Evolutionary conservation across 1,140 invertebrate species (phyloP).

Genomic region (Heliothis virescens): DNA sequence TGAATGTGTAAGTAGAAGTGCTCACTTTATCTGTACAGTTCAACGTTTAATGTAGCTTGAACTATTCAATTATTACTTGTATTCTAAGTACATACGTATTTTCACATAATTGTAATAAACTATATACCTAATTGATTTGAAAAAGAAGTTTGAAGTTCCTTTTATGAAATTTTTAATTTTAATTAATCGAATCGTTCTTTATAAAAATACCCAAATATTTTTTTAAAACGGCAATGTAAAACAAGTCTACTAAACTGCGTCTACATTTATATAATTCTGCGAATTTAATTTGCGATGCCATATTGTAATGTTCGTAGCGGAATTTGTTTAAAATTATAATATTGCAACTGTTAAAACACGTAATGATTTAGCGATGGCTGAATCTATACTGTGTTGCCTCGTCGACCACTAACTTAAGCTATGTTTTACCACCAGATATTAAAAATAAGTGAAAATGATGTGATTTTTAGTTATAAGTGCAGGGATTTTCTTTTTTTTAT

Average conservation of each 20-base stretch:
- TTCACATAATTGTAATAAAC: slow-evolving; percentile 5
- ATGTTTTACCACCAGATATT: slow-evolving; percentile 20
- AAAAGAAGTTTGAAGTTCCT: not conserved
- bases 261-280: too few species aligned
- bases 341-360: not conserved
- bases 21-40: slow-evolving; percentile 22
- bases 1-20: slow-evolving; percentile 50
- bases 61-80: slow-evolving; percentile 3
- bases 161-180: not conserved
- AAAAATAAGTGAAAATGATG: slow-evolving; percentile 61
- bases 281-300: slow-evolving; percentile 10
- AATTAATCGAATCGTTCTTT: not conserved
- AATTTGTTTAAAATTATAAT: not conserved
- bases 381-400: not conserved
- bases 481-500: slow-evolving; percentile 25
- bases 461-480: slow-evolving; percentile 57
- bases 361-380: not conserved
- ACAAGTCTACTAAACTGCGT: not conserved
- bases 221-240: not conserved
- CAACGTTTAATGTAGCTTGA: slow-evolving; percentile 2
- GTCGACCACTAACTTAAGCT: not conserved
- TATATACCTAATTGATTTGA: too few species aligned
- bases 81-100: slow-evolving; percentile 7
- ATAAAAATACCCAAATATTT: not conserved
- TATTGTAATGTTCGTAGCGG: not conserved